Percentiles rank a stretch among this genome's conserved stretches.
These are phyloP conservation scores for Chrysolophus pictus DNA, from an alignment of 2,797 vertebrate genomes.

Conservation along the genomic window DNA sequence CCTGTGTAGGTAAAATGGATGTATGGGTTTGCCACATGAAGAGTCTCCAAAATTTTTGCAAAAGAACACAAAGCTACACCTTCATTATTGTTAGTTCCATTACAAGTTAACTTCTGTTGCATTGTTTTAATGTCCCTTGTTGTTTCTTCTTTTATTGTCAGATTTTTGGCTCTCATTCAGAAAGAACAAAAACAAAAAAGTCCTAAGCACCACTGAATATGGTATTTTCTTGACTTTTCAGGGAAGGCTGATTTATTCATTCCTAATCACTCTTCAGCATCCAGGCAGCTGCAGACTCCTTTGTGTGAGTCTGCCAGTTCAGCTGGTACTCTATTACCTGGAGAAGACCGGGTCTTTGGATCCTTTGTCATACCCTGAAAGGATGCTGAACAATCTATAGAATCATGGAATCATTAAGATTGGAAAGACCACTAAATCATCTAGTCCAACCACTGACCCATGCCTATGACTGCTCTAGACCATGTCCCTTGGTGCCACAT, in stretches of 20 bases:
- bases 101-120: constrained; percentile 1
- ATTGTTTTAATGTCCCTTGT: constrained; percentile 8
- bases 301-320: constrained; percentile 26
- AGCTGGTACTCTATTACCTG: neutral
- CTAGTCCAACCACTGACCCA: no score
- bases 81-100: neutral
- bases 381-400: neutral
- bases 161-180: neutral
- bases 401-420: no score
- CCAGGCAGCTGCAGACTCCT: neutral
- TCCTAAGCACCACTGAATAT: neutral
- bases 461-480: no score
- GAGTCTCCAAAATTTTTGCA: neutral
- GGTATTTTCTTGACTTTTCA: constrained; percentile 39
- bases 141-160: neutral
- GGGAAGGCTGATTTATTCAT: constrained; percentile 27
- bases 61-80: neutral
- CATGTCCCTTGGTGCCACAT: no score
- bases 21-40: neutral
- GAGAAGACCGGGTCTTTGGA: neutral
- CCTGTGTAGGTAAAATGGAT: constrained; percentile 15
- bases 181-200: neutral
- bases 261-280: constrained; percentile 21
- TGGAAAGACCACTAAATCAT: no score
- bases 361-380: neutral